Conservation (phyloP, 2,888 invertebrate genomes). For the Venusia cambrica region DNA sequence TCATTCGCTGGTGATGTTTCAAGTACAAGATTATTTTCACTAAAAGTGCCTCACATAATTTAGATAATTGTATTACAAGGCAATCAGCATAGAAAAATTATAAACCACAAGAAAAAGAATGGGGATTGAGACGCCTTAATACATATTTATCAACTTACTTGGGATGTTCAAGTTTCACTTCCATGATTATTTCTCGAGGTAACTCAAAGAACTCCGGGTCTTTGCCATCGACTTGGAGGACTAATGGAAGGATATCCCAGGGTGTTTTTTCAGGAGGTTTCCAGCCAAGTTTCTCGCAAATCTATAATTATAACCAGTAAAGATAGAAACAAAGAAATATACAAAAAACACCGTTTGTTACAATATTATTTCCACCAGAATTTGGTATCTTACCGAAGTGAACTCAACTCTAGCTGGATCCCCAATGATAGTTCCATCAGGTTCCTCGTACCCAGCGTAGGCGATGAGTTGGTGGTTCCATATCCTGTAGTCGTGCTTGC, state of each 20-base stretch:
- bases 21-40: too few relatives aligned
- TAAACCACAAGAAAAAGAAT: too few relatives aligned
- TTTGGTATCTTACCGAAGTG: constrained; percentile 93
- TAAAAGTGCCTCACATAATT: too few relatives aligned
- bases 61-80: too few relatives aligned
- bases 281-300: constrained; percentile 95
- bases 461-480: constrained; percentile 95
- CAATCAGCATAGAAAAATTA: too few relatives aligned
- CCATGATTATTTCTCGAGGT: constrained; percentile 91
- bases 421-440: constrained; percentile 91
- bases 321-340: too few relatives aligned
- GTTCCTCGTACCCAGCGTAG: constrained; percentile 94
- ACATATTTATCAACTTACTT: constrained; percentile 85
- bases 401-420: constrained; percentile 94
- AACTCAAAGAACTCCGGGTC: constrained; percentile 97
- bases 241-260: constrained; percentile 94
- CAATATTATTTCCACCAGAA: too few relatives aligned
- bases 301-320: too few relatives aligned
- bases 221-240: constrained; percentile 95
- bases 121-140: neutral
- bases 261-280: constrained; percentile 84
- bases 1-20: too few relatives aligned
- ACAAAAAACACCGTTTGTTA: too few relatives aligned
- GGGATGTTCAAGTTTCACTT: constrained; percentile 92
- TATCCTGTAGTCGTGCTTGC: constrained; percentile 93